These are phyloP conservation scores for Alligator sinensis DNA, from an alignment of 2,113 vertebrate species.

Conservation along the genomic window DNA sequence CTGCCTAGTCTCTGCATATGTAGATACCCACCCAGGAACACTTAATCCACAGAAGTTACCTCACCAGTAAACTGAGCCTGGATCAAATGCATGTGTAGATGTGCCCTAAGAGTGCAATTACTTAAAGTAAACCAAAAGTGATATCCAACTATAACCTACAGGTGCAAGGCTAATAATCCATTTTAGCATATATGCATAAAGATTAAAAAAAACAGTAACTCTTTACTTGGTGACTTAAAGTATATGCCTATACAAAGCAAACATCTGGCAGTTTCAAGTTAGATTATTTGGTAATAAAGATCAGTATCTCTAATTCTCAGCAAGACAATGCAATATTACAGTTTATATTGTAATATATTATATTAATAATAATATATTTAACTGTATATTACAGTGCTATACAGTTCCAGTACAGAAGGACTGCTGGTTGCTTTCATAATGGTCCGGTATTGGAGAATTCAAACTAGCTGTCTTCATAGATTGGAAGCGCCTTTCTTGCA, in stretches of 20 bases:
- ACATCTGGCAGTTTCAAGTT: not conserved
- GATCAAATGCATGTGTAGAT: too few species aligned
- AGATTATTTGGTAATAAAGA: constrained; percentile 59
- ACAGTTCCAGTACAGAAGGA: constrained; percentile 27
- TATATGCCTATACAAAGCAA: not conserved
- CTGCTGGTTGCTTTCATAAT: constrained; percentile 54
- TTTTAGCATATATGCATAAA: constrained; percentile 13
- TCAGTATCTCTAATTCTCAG: not conserved
- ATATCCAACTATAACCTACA: constrained; percentile 22
- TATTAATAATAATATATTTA: too few species aligned
- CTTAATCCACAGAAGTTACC: too few species aligned
- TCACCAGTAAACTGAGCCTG: too few species aligned
- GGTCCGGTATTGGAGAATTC: constrained; percentile 54
- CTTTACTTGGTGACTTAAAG: not conserved
- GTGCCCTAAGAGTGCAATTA: constrained; percentile 41
- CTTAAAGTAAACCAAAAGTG: constrained; percentile 44
- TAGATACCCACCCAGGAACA: too few species aligned
- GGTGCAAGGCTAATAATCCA: constrained; percentile 25
- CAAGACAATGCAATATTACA: constrained; percentile 38
- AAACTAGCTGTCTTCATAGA: constrained; percentile 63
- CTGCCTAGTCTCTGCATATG: too few species aligned
- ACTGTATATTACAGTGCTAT: constrained; percentile 17
- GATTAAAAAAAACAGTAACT: constrained; percentile 32
- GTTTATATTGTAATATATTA: too few species aligned
- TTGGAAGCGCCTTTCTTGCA: constrained; percentile 60